These are phyloP conservation scores for Rhagoletis zephyria DNA, from an alignment of 1,140 invertebrate species.

Conservation along the genomic window DNA sequence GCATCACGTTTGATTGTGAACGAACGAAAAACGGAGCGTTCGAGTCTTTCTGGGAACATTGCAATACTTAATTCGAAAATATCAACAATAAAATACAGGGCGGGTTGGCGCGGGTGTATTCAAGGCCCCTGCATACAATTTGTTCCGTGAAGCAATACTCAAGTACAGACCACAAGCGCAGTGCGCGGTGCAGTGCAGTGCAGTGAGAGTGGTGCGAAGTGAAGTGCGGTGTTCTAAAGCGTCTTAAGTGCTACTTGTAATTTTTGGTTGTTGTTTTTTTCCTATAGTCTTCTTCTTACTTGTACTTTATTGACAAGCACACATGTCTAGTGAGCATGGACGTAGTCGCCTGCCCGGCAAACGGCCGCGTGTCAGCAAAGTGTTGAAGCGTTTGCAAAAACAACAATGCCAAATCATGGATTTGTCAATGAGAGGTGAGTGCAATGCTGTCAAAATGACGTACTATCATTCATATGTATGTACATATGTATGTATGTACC, in stretches of 20 bases:
- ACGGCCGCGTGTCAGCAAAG: not conserved
- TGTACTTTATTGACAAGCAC: slow-evolving; percentile 10
- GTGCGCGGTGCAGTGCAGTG: not conserved
- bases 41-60: not conserved
- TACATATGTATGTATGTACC: not conserved
- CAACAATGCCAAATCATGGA: slow-evolving; percentile 54
- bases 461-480: not conserved
- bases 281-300: not conserved
- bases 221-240: not conserved
- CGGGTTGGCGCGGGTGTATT: not conserved
- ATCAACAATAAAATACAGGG: not conserved
- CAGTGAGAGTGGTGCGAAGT: not conserved
- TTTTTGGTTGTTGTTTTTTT: not conserved
- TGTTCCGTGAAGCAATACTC: not conserved
- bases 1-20: slow-evolving; percentile 27
- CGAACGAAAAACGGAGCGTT: not conserved
- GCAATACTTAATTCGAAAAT: not conserved
- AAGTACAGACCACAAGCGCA: not conserved
- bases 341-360: not conserved
- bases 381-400: slow-evolving; percentile 2
- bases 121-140: not conserved
- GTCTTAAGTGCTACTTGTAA: not conserved
- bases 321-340: slow-evolving; percentile 13
- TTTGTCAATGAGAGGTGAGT: slow-evolving; percentile 57
- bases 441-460: not conserved